Base-by-base conservation (phyloP, 2,888 invertebrate species). In the Exephanes ischioxanthus region DNA sequence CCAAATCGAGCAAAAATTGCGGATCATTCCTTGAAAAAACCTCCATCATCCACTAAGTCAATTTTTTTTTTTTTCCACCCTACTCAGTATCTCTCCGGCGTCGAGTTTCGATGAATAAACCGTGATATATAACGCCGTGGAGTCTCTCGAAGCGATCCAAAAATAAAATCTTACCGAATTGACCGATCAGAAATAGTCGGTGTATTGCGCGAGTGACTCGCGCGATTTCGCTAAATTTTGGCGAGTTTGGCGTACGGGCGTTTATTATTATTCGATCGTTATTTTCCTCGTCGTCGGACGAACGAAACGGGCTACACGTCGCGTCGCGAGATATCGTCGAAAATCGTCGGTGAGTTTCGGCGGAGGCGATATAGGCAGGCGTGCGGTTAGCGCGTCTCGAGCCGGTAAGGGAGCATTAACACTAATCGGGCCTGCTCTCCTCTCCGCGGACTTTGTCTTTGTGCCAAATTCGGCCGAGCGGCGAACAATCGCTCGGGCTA, bases 131-230 rank as follows among this genome's bases (percentile, higher is more conserved):
- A 55, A 92, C 87, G 90, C 90, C 89, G 70, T 55, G 77, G 89
- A 90, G 88, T 90, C 41, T 41, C 41, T 90, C 88, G 48, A 86
- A 19, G 75, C 80, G 80, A 84, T 90, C 92, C 91, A 89, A 92
- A 92, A 92, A 92, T 92, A 92, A 91, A 88, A 90, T 90, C 88
- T 89, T 89, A 88, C 87, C 91, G 90, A 91, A 92, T 92, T 91
- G 91, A 91, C 41, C 89, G 92, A 89, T 91, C 92, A 91, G 91
- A 92, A 92, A 92, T 92, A 92, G 92, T 83, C 82, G 61, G 73
- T 66, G 14, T 58, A 58, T 66, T 71, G 51, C 77, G 51, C 37
- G 37, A n/a, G 14, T 16, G 67, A 5, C 45, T 81, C 77, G 55
- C 68, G 26, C 16, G 45, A n/a, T 67, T 41, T 41, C 19, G 48